phyloP scores from a whole-genome alignment of 64 coral and sea anemone genomes.

The Hydrozoanthus tunicans region DNA sequence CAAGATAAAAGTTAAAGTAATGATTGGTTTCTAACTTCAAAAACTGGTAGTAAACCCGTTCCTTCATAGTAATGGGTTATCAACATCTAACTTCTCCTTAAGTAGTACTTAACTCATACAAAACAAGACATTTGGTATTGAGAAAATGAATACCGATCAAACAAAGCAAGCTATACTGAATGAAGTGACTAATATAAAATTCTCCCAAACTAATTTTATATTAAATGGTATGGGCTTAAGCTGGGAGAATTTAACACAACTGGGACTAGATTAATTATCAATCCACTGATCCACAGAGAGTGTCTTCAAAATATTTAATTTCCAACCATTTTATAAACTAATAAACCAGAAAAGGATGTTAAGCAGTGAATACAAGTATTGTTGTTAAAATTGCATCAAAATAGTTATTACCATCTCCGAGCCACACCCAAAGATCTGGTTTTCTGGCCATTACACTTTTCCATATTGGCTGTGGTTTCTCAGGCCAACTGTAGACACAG shows the following conservation, averaged over 20 bases:
- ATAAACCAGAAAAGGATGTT: neutral
- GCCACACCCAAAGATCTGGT: slow-evolving; percentile 93
- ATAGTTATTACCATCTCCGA: slow-evolving; percentile 79
- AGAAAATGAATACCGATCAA: no score
- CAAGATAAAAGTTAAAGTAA: neutral
- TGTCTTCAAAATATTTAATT: no score
- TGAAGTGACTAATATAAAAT: no score
- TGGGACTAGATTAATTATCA: no score
- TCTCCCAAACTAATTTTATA: no score
- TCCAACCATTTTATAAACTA: neutral
- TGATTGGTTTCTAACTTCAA: neutral
- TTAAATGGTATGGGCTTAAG: no score
- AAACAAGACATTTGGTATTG: no score
- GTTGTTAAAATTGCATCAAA: neutral
- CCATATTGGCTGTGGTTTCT: slow-evolving; percentile 81
- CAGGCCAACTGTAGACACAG: slow-evolving; percentile 31
- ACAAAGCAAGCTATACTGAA: no score
- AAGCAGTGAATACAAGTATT: neutral
- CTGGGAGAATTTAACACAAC: no score
- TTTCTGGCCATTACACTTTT: slow-evolving; percentile 67
- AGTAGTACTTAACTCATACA: no score
- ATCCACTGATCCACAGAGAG: no score
- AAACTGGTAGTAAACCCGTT: neutral
- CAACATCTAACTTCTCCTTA: no score
- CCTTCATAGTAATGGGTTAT: neutral